A percentile compares a stretch with the other conserved stretches of the same genome.
These are phyloP conservation scores for Graphium colonna DNA, from an alignment of 2,888 invertebrate species.

Conservation along the genomic window DNA sequence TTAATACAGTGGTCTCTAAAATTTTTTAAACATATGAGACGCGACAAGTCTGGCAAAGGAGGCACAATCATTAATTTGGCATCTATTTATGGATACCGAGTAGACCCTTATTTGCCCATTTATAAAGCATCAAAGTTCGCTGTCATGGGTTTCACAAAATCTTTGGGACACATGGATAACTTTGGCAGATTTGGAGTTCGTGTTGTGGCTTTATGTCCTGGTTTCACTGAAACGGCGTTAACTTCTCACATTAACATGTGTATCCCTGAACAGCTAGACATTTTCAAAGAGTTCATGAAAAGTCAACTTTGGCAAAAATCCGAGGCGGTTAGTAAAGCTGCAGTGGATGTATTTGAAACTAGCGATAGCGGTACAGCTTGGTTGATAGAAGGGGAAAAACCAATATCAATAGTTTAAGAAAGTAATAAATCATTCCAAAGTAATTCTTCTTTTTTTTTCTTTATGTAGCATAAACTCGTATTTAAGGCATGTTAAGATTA, in stretches of 20 bases:
- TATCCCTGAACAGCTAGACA: constrained; percentile 11
- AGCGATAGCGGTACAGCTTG: constrained; percentile 65
- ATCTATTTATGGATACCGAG: constrained; percentile 74
- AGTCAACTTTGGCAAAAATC: constrained; percentile 28
- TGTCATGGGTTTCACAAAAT: constrained; percentile 66
- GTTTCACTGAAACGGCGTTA: constrained; percentile 29
- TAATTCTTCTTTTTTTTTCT: no score
- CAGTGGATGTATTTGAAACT: constrained; percentile 31
- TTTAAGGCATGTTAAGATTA: no score
- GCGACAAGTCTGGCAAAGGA: constrained; percentile 72
- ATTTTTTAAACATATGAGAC: constrained; percentile 76
- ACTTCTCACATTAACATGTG: constrained; percentile 4
- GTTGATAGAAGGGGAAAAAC: constrained; percentile 52
- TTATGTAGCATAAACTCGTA: no score
- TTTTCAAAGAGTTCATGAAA: constrained; percentile 19
- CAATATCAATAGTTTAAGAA: no score
- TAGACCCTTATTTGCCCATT: constrained; percentile 66
- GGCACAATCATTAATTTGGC: constrained; percentile 82
- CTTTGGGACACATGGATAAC: constrained; percentile 56
- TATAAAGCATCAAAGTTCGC: constrained; percentile 79
- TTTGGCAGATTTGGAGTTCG: constrained; percentile 55
- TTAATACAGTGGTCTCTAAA: constrained; percentile 56
- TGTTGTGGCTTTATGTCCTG: constrained; percentile 65
- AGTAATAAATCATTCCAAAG: no score
- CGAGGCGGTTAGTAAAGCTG: constrained; percentile 29